These are phyloP conservation scores for Notodonta dromedarius DNA, from an alignment of 2,888 invertebrate species.

Conservation along the genomic window DNA sequence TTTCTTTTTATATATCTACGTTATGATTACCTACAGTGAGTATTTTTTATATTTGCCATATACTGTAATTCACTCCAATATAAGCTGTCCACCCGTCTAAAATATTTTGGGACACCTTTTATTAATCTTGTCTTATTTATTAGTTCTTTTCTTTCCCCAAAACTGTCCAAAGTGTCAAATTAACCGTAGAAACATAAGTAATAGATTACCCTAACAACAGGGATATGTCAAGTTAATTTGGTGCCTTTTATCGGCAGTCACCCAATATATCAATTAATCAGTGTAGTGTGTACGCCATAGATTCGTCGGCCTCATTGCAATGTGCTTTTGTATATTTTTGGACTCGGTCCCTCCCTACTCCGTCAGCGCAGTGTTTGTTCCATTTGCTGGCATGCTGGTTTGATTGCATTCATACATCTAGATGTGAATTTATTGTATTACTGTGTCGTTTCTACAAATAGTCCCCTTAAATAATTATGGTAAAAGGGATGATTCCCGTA, in stretches of 20 bases:
- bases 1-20: neutral
- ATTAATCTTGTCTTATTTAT: too few relatives aligned
- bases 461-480: neutral
- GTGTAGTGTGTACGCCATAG: conserved; percentile 28
- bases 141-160: neutral
- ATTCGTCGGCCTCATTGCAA: conserved; percentile 42
- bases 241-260: conserved; percentile 21
- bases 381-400: conserved; percentile 39
- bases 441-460: neutral
- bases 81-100: too few relatives aligned
- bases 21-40: too few relatives aligned
- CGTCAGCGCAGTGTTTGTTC: conserved; percentile 44
- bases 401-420: conserved; percentile 25
- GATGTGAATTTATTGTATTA: conserved; percentile 12
- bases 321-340: conserved; percentile 62
- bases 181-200: conserved; percentile 3
- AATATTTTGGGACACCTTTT: too few relatives aligned
- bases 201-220: conserved; percentile 3
- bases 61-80: too few relatives aligned
- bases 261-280: conserved; percentile 30
- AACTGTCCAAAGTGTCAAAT: neutral
- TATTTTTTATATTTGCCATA: neutral
- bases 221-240: conserved; percentile 15
- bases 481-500: too few relatives aligned
- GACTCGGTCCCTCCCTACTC: conserved; percentile 53